phyloP scores from a whole-genome alignment of 2,113 vertebrate species.

The Aphyosemion australe region DNA sequence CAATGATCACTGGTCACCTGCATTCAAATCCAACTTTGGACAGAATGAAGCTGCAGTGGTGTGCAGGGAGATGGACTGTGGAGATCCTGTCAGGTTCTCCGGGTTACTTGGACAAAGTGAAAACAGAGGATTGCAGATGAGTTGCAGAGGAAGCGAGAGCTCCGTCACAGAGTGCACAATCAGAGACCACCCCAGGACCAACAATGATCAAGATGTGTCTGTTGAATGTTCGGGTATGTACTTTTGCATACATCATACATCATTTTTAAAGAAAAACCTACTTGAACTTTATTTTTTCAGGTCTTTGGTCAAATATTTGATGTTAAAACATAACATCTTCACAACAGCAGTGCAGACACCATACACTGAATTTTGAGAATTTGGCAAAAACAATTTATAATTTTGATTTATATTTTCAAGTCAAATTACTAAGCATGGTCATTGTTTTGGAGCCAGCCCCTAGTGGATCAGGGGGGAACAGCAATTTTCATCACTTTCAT shows the following conservation, averaged over 20 bases:
- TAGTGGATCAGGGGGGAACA: too few relatives aligned
- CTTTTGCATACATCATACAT: not conserved
- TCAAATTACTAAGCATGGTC: too few relatives aligned
- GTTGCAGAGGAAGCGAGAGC: slow-evolving; percentile 45
- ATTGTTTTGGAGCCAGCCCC: too few relatives aligned
- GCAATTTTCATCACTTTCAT: too few relatives aligned
- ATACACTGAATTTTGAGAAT: too few relatives aligned
- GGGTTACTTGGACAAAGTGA: slow-evolving; percentile 10
- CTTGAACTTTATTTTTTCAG: too few relatives aligned
- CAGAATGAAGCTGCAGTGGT: slow-evolving; percentile 57
- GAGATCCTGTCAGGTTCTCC: slow-evolving; percentile 37
- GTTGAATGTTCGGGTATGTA: slow-evolving; percentile 64
- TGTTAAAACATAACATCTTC: too few relatives aligned
- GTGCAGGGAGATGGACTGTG: slow-evolving; percentile 70
- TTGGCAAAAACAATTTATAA: too few relatives aligned
- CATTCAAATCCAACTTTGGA: slow-evolving; percentile 45
- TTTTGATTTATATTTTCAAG: too few relatives aligned
- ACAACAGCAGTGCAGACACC: too few relatives aligned
- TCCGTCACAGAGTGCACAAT: slow-evolving; percentile 53
- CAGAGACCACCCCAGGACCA: slow-evolving; percentile 4
- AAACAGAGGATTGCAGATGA: slow-evolving; percentile 31
- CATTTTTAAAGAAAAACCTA: too few relatives aligned
- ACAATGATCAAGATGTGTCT: slow-evolving; percentile 11
- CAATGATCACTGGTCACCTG: slow-evolving; percentile 39
- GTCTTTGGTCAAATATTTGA: too few relatives aligned